Evolutionary conservation across 2,888 invertebrate genomes (phyloP).

Genomic region (Girardia tigrina): DNA sequence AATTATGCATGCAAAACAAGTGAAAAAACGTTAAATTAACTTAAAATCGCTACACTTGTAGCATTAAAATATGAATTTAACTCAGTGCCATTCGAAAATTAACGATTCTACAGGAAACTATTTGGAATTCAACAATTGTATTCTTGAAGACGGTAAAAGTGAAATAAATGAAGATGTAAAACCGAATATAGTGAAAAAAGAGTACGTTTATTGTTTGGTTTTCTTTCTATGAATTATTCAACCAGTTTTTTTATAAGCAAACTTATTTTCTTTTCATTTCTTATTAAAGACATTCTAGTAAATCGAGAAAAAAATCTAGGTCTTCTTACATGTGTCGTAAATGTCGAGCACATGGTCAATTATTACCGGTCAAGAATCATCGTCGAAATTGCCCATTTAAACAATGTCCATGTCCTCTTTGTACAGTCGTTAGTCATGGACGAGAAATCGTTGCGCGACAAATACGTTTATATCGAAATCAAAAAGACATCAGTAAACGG

Average conservation of each 20-base stretch:
- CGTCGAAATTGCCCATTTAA: slow-evolving; percentile 35
- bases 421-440: slow-evolving; percentile 32
- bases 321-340: slow-evolving; percentile 36
- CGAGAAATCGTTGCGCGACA: slow-evolving; percentile 33
- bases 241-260: not conserved
- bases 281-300: not conserved
- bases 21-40: slow-evolving; percentile 18
- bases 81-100: slow-evolving; percentile 23
- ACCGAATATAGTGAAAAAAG: slow-evolving; percentile 8
- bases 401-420: slow-evolving; percentile 28
- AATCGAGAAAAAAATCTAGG: slow-evolving; percentile 26
- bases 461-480: slow-evolving; percentile 32
- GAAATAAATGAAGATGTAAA: not conserved
- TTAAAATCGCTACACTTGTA: slow-evolving; percentile 23
- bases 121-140: slow-evolving; percentile 11
- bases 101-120: slow-evolving; percentile 20
- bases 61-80: slow-evolving; percentile 16
- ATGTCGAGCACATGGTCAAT: slow-evolving; percentile 34
- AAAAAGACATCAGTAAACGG: slow-evolving; percentile 25
- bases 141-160: slow-evolving; percentile 8
- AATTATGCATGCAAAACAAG: slow-evolving; percentile 20
- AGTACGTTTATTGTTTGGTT: not conserved
- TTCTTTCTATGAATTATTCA: not conserved
- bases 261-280: not conserved
- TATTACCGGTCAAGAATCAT: slow-evolving; percentile 34